These are phyloP conservation scores for Acropora tenuis DNA, from an alignment of 64 coral and sea anemone genomes.

Conservation along the genomic window DNA sequence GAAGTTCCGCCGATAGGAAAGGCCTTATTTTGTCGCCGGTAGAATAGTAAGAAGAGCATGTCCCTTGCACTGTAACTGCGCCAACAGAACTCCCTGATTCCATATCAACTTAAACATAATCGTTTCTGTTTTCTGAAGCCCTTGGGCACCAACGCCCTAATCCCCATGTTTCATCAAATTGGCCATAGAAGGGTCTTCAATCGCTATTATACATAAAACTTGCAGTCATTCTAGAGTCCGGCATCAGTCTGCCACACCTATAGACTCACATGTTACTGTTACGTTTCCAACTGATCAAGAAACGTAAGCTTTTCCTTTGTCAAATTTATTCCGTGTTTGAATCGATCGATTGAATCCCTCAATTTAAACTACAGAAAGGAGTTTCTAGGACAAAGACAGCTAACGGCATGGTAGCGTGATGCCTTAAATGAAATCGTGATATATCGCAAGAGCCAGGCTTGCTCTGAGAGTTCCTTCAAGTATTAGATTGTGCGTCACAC, in stretches of 20 bases:
- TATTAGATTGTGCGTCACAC: too few relatives aligned
- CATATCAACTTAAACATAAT: conserved; percentile 60
- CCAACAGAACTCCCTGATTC: conserved; percentile 16
- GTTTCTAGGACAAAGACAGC: too few relatives aligned
- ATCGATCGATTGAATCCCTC: too few relatives aligned
- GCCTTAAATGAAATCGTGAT: too few relatives aligned
- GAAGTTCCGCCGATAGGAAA: background rate
- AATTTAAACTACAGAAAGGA: too few relatives aligned
- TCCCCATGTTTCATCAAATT: background rate
- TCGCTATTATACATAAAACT: background rate
- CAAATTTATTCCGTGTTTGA: too few relatives aligned
- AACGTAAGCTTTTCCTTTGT: too few relatives aligned
- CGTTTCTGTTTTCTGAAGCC: background rate
- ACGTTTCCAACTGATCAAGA: too few relatives aligned
- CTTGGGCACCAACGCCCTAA: background rate
- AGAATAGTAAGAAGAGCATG: background rate
- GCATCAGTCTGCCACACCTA: background rate
- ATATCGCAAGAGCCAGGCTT: too few relatives aligned
- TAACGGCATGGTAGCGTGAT: too few relatives aligned
- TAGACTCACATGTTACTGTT: background rate
- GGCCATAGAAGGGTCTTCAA: background rate
- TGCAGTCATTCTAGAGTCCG: conserved; percentile 1
- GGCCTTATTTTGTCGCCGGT: conserved; percentile 24
- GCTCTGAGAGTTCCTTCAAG: too few relatives aligned
- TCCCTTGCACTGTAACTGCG: conserved; percentile 47